A percentile compares a stretch with the other conserved stretches of the same genome.
Conservation (phyloP, 2,888 invertebrate species). For the Phengaris alcon region DNA sequence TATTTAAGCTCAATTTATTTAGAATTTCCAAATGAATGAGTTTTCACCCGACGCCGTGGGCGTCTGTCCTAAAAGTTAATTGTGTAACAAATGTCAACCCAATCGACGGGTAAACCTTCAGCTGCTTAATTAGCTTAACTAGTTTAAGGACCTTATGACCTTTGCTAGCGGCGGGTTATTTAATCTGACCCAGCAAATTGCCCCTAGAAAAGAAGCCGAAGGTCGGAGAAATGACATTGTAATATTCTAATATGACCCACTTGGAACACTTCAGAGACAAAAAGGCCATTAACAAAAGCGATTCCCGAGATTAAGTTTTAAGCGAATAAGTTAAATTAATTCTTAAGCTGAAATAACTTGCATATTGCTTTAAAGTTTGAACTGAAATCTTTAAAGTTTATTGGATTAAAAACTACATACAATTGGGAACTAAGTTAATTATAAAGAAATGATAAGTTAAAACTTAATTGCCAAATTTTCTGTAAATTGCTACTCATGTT, state of each 20-base stretch:
- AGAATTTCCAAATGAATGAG: neutral
- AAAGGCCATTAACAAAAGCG: conserved; percentile 1
- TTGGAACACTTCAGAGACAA: neutral
- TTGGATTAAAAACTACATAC: neutral
- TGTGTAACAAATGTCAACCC: conserved; percentile 5
- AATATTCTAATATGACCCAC: neutral
- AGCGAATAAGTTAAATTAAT: conserved; percentile 9
- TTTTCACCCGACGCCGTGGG: conserved; percentile 1
- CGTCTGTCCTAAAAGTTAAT: neutral
- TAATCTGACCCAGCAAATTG: neutral
- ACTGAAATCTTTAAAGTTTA: neutral
- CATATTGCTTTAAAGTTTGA: neutral
- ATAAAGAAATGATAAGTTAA: too few relatives aligned
- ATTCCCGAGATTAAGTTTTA: neutral
- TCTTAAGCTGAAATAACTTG: conserved; percentile 6
- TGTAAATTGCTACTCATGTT: neutral
- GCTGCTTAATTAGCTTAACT: conserved; percentile 25
- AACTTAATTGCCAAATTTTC: too few relatives aligned
- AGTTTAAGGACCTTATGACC: conserved; percentile 12
- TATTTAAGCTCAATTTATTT: conserved; percentile 2
- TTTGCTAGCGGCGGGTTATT: conserved; percentile 15
- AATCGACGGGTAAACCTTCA: conserved; percentile 22
- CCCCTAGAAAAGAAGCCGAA: neutral
- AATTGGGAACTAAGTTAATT: too few relatives aligned
- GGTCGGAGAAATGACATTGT: neutral